Percentiles rank a stretch among this genome's conserved stretches.
Conservation (phyloP, 2,888 invertebrate genomes). For the Aporophyla lueneburgensis region DNA sequence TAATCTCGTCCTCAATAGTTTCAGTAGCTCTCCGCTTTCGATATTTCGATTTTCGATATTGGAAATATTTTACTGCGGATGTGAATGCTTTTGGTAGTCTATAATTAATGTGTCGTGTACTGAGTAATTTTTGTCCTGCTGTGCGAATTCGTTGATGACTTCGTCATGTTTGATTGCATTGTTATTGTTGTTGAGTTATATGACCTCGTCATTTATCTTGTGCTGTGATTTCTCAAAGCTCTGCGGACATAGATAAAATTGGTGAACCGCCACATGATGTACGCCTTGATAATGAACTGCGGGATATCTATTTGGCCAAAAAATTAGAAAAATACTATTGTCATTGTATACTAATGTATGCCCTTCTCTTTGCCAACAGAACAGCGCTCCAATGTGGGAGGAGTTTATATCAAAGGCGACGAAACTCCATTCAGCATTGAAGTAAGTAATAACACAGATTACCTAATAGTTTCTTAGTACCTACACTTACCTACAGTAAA, state of each 20-base stretch:
- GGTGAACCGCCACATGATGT: no score
- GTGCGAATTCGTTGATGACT: neutral
- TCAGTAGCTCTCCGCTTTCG: neutral
- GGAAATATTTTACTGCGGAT: constrained; percentile 6
- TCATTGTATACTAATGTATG: neutral
- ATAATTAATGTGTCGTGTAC: neutral
- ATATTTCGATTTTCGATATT: constrained; percentile 12
- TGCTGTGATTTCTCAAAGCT: neutral
- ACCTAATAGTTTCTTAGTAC: constrained; percentile 23
- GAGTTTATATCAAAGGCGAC: constrained; percentile 98
- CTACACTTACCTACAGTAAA: neutral
- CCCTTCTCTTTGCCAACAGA: constrained; percentile 92
- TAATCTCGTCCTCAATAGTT: constrained; percentile 7
- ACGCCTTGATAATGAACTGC: no score
- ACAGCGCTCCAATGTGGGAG: constrained; percentile 98
- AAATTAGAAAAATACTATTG: neutral
- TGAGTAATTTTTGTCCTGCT: neutral
- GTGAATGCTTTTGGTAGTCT: neutral
- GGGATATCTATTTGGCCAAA: neutral
- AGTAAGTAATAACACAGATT: constrained; percentile 92
- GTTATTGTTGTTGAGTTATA: neutral
- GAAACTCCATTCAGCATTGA: constrained; percentile 97
- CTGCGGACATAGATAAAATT: no score
- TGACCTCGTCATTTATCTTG: neutral
- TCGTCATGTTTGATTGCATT: neutral